Evolutionary conservation across 2,797 vertebrate species (phyloP).

Genomic region (Anomalospiza imberbis): DNA sequence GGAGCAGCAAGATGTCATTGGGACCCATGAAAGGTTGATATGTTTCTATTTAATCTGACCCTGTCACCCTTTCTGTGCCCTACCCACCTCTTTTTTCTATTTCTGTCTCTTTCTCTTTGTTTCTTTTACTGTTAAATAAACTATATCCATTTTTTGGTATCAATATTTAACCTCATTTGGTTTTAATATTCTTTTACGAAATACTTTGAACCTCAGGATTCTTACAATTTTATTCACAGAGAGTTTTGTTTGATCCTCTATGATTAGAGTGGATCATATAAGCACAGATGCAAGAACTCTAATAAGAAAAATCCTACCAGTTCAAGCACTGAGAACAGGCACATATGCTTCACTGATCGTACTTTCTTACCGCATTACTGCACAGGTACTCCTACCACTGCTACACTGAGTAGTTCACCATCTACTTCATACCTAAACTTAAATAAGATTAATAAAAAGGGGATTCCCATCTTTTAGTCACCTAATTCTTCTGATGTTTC

Average conservation of each 20-base stretch:
- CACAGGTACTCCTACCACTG: not conserved
- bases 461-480: not conserved
- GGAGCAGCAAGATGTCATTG: not conserved
- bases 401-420: not conserved
- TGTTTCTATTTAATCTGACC: not conserved
- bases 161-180: not conserved
- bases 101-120: not conserved
- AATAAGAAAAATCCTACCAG: not conserved
- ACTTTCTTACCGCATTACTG: not conserved
- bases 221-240: not conserved
- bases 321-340: not conserved
- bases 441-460: not conserved
- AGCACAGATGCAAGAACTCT: not conserved
- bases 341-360: not conserved
- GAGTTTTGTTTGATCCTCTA: not conserved
- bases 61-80: not conserved
- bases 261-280: not conserved
- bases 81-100: not conserved
- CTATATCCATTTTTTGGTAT: not conserved
- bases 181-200: not conserved
- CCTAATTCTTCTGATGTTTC: not conserved
- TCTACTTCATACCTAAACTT: not conserved
- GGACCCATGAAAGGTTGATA: not conserved
- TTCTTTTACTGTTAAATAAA: not conserved
- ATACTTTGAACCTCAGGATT: not conserved